Conservation (phyloP, 2,113 vertebrate genomes). For the Neolamprologus ventralis region DNA sequence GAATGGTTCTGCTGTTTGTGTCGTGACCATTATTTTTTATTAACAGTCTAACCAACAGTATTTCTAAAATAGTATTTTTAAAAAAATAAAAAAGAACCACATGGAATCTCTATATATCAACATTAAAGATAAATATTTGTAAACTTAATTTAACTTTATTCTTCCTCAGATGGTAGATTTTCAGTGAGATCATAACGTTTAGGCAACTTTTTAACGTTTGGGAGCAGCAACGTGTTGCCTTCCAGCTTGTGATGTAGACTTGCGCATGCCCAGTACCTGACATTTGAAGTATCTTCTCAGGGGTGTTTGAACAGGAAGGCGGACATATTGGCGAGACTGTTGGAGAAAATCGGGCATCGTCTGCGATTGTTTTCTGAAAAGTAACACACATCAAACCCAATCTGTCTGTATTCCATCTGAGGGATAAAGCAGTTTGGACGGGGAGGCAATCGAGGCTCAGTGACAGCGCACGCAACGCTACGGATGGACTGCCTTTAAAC, state of each 20-base stretch:
- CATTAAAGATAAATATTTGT: background rate
- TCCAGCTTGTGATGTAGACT: background rate
- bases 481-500: slow-evolving; percentile 10
- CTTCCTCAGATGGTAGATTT: background rate
- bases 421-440: background rate
- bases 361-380: slow-evolving; percentile 50
- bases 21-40: background rate
- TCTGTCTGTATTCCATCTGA: background rate
- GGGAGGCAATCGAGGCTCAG: background rate
- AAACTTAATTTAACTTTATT: background rate
- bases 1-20: background rate
- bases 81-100: background rate
- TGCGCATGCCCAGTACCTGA: slow-evolving; percentile 70
- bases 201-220: background rate
- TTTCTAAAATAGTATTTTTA: background rate
- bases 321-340: slow-evolving; percentile 83
- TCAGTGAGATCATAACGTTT: background rate
- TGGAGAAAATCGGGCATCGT: slow-evolving; percentile 68
- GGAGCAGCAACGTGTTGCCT: slow-evolving; percentile 37
- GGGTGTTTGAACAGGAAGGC: slow-evolving; percentile 91
- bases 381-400: slow-evolving; percentile 3
- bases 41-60: background rate
- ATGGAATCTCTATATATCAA: background rate
- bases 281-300: slow-evolving; percentile 58
- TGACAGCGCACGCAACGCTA: slow-evolving; percentile 20